Conservation (phyloP, 1,140 invertebrate species). For the Archivesica marissinica region DNA sequence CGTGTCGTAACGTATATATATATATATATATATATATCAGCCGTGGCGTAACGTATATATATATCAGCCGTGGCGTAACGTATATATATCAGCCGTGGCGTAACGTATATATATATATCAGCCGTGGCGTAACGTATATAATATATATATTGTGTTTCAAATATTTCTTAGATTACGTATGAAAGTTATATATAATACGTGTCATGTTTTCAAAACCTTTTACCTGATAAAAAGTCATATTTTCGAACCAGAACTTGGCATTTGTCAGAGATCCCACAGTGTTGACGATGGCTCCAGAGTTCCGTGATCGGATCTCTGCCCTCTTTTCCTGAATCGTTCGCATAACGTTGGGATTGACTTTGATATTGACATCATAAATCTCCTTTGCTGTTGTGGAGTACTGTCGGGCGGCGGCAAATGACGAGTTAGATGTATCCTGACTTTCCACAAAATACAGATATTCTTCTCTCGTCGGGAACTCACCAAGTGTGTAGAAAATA, state of each 20-base stretch:
- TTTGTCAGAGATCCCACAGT: slow-evolving; percentile 56
- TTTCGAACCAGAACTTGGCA: slow-evolving; percentile 69
- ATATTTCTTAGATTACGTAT: no score
- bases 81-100: no score
- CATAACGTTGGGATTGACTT: slow-evolving; percentile 57
- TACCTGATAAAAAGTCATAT: slow-evolving; percentile 67
- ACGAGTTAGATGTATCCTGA: slow-evolving; percentile 67
- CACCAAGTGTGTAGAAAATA: slow-evolving; percentile 67
- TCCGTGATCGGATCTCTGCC: slow-evolving; percentile 59
- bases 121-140: no score
- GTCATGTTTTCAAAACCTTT: no score
- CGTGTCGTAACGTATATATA: no score
- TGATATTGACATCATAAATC: slow-evolving; percentile 61
- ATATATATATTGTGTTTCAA: no score
- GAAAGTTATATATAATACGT: no score
- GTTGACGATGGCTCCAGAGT: slow-evolving; percentile 38
- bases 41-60: no score
- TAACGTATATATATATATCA: no score
- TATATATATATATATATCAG: no score
- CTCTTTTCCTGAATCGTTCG: slow-evolving; percentile 30
- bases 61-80: no score
- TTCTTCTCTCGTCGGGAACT: slow-evolving; percentile 66
- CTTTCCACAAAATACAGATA: slow-evolving; percentile 71
- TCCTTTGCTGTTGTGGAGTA: slow-evolving; percentile 68
- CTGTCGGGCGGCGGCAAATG: slow-evolving; percentile 67